These are phyloP conservation scores for Spea multiplicata DNA, from an alignment of 2,113 vertebrate species.

Conservation along the genomic window DNA sequence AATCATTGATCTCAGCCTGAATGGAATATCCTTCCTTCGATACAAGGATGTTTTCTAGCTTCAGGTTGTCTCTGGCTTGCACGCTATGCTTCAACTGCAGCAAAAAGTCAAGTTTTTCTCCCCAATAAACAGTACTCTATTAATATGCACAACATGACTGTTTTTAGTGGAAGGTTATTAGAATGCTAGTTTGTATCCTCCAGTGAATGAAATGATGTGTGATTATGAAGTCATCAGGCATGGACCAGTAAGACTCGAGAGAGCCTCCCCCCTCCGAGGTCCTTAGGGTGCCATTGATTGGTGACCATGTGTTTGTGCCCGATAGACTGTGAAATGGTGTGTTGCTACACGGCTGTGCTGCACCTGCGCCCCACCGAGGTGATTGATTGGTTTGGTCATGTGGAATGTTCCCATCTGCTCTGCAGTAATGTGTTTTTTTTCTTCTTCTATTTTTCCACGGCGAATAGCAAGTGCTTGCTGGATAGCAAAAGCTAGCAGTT, in stretches of 20 bases:
- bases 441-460: slow-evolving; percentile 56
- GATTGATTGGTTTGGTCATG: slow-evolving; percentile 99
- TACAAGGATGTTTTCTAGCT: slow-evolving; percentile 60
- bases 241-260: slow-evolving; percentile 89
- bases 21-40: slow-evolving; percentile 61
- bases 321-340: slow-evolving; percentile 99
- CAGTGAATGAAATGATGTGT: slow-evolving; percentile 95
- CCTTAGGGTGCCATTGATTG: slow-evolving; percentile 99
- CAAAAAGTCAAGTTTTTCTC: slow-evolving; percentile 58
- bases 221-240: slow-evolving; percentile 99
- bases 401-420: slow-evolving; percentile 99
- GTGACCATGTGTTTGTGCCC: slow-evolving; percentile 99
- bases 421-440: slow-evolving; percentile 86
- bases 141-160: slow-evolving; percentile 82
- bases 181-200: slow-evolving; percentile 89
- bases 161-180: slow-evolving; percentile 84
- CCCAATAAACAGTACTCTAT: slow-evolving; percentile 65
- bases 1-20: slow-evolving; percentile 59
- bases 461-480: slow-evolving; percentile 75
- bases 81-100: slow-evolving; percentile 55
- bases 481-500: slow-evolving; percentile 70
- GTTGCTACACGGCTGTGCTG: slow-evolving; percentile 98
- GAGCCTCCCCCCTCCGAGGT: slow-evolving; percentile 80
- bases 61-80: slow-evolving; percentile 60
- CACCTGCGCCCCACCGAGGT: slow-evolving; percentile 98